phyloP scores from a whole-genome alignment of 2,797 vertebrate species.

The Squalus acanthias region DNA sequence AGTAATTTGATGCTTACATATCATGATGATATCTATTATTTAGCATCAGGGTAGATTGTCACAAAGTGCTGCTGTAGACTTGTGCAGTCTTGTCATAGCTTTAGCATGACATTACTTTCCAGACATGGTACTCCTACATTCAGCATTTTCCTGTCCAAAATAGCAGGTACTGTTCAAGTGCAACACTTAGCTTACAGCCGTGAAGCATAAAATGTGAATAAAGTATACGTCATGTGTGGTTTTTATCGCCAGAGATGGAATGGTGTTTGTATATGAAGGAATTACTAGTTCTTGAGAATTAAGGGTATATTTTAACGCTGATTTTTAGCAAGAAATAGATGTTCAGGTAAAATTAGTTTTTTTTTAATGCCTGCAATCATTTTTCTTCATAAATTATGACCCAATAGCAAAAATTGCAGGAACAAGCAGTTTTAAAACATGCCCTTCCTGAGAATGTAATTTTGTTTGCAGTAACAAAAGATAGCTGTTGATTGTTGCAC shows the following conservation, averaged over 20 bases:
- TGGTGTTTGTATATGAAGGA: neutral
- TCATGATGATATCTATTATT: neutral
- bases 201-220: neutral
- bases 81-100: neutral
- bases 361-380: neutral
- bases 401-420: neutral
- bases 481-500: too few relatives aligned
- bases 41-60: neutral
- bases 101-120: neutral
- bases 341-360: neutral
- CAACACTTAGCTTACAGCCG: neutral
- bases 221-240: too few relatives aligned
- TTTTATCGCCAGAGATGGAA: neutral
- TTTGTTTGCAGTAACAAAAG: too few relatives aligned
- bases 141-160: neutral
- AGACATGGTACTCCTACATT: neutral
- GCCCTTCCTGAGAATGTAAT: too few relatives aligned
- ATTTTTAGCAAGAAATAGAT: neutral
- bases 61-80: neutral
- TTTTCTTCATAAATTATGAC: neutral
- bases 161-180: neutral
- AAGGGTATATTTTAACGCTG: neutral
- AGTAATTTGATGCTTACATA: neutral
- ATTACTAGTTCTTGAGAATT: neutral
- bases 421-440: neutral